Base-by-base conservation (phyloP, 2,888 invertebrate genomes). In the Pocota personata region DNA sequence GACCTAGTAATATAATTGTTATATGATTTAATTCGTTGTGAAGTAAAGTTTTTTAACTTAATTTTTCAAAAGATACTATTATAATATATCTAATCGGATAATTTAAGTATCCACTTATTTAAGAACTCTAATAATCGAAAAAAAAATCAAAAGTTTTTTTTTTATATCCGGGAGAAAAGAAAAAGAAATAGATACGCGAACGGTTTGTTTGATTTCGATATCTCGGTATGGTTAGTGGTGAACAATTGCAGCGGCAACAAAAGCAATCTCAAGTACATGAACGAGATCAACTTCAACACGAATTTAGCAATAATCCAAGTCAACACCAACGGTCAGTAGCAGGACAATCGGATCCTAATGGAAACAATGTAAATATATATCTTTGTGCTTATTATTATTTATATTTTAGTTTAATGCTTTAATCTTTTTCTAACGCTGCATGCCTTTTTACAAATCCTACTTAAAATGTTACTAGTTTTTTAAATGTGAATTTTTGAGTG, bases 201-300 rank as follows among this genome's bases (percentile, higher is more conserved):
- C 19, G 8, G 12, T 52, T 71, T 5, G 14, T 69, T 48, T 30
- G n/a, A 69, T 8, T 43, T 58, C 14, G 46, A 50, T 19, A 50
- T 64, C 37, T 73, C 80, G 84, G 87, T 43, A 87, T 87, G 84
- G 87, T 82, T 48, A 86, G 82, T 87, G 77, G 80, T 75, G 66
- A 78, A 75, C 78, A 92, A 90, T 87, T 88, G 37, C 82, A 91
- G 27, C 78, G 60, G 19, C 87, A 87, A 72, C 79, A 87, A 75
- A 77, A 82, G 62, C 79, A 88, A 82, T 88, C 87, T 91, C 91
- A 91, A 66, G 52, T 77, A 67, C 79, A 77, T 50, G 76, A 82
- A 71, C 86, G 76, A 48, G 82, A 91, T 90, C 92, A 92, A 91
- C 90, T 91, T 90, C 91, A 90, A 91, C 90, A 64, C 75, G 67